Evolutionary conservation across 2,888 invertebrate genomes (phyloP).

Genomic region (Thelaira solivaga): DNA sequence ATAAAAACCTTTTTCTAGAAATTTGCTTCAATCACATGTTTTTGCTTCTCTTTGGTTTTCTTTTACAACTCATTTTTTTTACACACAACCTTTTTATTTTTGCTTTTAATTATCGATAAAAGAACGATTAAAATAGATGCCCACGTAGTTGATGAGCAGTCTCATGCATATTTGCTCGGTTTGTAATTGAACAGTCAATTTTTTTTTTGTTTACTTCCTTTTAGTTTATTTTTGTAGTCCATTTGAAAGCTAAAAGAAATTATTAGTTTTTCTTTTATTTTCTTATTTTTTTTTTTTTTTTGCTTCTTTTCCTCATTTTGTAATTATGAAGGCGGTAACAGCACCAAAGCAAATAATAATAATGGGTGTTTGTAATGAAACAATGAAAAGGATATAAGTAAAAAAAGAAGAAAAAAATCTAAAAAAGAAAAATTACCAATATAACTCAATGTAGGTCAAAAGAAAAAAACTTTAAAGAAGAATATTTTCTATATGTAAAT

Average conservation of each 20-base stretch:
- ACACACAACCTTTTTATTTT: neutral
- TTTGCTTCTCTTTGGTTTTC: conserved; percentile 7
- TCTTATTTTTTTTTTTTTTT: neutral
- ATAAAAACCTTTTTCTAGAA: no score
- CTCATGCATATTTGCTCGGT: conserved; percentile 20
- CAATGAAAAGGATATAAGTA: neutral
- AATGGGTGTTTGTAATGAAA: conserved; percentile 36
- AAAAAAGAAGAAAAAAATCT: neutral
- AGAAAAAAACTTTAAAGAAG: conserved; percentile 14
- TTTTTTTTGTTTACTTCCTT: conserved; percentile 2
- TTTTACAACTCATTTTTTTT: neutral
- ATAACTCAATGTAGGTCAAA: conserved; percentile 31
- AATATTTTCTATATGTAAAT: conserved; percentile 3
- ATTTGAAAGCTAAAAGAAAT: conserved; percentile 36
- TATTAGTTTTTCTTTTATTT: neutral
- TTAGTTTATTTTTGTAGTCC: conserved; percentile 15
- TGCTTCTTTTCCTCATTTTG: conserved; percentile 4
- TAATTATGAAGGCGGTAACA: conserved; percentile 56
- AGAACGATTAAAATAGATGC: conserved; percentile 59
- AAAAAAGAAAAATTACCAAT: conserved; percentile 7
- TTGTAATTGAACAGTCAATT: conserved; percentile 24
- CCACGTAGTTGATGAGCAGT: conserved; percentile 60
- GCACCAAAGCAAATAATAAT: conserved; percentile 17
- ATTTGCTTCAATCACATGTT: no score
- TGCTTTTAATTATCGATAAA: conserved; percentile 59